Evolutionary conservation across 2,113 vertebrate species (phyloP), one percentile per base, ranked within the genome.

Genomic region (Erythrocebus patas): DNA sequence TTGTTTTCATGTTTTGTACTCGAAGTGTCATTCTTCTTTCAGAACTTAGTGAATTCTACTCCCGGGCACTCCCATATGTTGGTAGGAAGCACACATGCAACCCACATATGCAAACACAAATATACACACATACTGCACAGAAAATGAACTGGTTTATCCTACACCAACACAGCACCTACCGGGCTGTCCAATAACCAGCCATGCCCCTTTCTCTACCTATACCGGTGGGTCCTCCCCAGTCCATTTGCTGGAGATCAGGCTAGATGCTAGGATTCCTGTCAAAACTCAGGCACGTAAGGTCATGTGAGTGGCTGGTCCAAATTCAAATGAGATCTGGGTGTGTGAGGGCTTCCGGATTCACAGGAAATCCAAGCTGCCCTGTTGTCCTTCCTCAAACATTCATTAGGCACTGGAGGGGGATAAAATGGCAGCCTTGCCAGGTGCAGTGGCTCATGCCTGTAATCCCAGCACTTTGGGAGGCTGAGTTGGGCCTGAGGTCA

Each of bases 101-200:
- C 38, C 48, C 68, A 43, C 40, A n/a, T 16, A 7, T 5, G 16
- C 23, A 45, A 23, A 48, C 16, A 13, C 22, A 20, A 18, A 12
- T 11, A 25, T 14, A 35, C n/a, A 52, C 52, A 32, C 23, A 12
- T 4, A 20, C 38, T 2, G 2, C 66, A 73, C 35, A 52, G 38
- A 82, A 73, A 83, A 14, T 2, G 20, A 38, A 5, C 16, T 0
- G 0, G 22, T 27, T 25, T 1, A 1, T 16, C 38, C 35, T 25
- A 13, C 43, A 17, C 22, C 25, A 59, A 35, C 48, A 23, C 1
- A 17, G 35, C 6, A 3, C 81, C 50, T 45, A 8, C 5, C 8
- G 52, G 22, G n/a, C 30, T 23, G 3, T 2, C 23, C 85, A 25
- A 17, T 2, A 10, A 6, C 16, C 12, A 3, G 78, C 27, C 17